Evolutionary conservation across 1,140 invertebrate genomes (phyloP), one percentile per base, ranked within the genome.

Genomic region (Globodera rostochiensis): DNA sequence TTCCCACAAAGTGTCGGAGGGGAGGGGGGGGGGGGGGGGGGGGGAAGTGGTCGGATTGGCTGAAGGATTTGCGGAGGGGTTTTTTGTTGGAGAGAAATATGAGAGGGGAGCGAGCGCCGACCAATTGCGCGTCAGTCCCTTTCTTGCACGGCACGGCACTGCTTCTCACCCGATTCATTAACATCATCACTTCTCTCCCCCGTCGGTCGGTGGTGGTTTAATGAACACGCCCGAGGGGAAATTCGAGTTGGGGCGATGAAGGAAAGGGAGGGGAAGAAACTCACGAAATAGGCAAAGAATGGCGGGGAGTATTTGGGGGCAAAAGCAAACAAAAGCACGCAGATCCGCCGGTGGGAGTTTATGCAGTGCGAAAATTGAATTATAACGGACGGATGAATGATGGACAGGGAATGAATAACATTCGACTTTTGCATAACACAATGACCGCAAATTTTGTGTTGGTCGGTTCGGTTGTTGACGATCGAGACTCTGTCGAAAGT

Each of bases 211-310:
- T 69, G 69, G 69, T 47, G 69, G 69, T 71, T 71, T 71, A 71
- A 71, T 71, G 69, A 71, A 71, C 57, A 64, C 69, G 69, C 69
- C 69, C 69, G 69, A 71, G 69, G 69, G 46, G 69, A 71, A 71
- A 71, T 71, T 71, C 69, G 69, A 71, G 69, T 71, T 45, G 36
- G 67, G 69, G 36, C 13, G 11, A 36, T 45, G 25, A 4, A 21
- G 19, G 36, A 7, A 71, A n/a, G 15, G 53, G 5, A 13, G 21
- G 13, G 19, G 1, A 6, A 74, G 13, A 45, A 21, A 36, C n/a
- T 21, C 46, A 9, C 53, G 19, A 53, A 19, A 25, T 9, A 53
- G 47, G 47, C 46, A 15, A 36, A 15, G 53, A 76, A n/a, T 47
- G 36, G n/a, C 8, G 45, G 57, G 11, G 57, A n/a, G 5, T 13